Evolutionary conservation across 53 echinoderm and acorn worm genomes (phyloP).

Genomic region (Temnopleurus reevesii): DNA sequence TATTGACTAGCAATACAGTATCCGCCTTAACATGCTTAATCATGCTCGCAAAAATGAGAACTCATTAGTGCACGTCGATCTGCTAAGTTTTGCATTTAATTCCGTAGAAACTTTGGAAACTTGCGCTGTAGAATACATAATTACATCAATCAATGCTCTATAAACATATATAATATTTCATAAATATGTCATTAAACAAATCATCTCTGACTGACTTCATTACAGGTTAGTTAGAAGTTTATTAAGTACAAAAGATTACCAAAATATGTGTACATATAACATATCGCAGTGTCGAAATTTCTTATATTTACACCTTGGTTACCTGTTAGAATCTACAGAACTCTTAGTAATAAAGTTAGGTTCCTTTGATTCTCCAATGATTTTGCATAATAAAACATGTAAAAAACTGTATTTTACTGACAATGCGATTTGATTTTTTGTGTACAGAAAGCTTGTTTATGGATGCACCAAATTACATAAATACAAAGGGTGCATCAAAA

Average conservation of each 20-base stretch:
- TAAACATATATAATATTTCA: not conserved
- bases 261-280: not conserved
- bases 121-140: conserved; percentile 9
- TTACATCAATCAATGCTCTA: conserved; percentile 4
- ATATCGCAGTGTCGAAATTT: not conserved
- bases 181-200: conserved; percentile 4
- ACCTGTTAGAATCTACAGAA: not conserved
- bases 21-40: too few species aligned
- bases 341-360: not conserved
- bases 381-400: too few species aligned
- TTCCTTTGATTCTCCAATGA: too few species aligned
- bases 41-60: not conserved
- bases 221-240: not conserved
- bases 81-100: conserved; percentile 23
- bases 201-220: not conserved
- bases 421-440: too few species aligned
- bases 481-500: too few species aligned
- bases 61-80: not conserved
- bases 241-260: not conserved
- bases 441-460: too few species aligned
- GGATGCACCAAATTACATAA: too few species aligned
- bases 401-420: too few species aligned
- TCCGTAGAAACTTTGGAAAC: not conserved
- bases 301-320: conserved; percentile 14
- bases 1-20: too few species aligned